Evolutionary conservation across 2,113 vertebrate genomes (phyloP).

Genomic region (Hemicordylus capensis): DNA sequence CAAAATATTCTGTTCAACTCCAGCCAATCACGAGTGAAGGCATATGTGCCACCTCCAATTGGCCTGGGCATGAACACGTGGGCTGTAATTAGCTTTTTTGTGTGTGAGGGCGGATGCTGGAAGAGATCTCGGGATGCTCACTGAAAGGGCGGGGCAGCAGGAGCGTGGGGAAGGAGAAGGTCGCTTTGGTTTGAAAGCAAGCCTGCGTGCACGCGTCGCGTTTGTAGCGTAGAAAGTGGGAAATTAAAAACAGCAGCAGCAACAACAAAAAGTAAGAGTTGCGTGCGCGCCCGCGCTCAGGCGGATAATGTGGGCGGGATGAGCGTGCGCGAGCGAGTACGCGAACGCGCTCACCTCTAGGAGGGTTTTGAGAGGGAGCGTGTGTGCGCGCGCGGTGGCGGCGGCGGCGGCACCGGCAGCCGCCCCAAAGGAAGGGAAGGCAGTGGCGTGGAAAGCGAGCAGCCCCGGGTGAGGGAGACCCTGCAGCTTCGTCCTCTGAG

Average conservation of each 20-base stretch:
- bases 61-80: neutral
- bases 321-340: neutral
- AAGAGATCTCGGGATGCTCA: no score
- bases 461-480: neutral
- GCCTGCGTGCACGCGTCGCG: neutral
- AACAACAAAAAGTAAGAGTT: no score
- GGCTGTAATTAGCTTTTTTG: no score
- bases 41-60: neutral
- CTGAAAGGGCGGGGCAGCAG: neutral
- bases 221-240: neutral
- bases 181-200: neutral
- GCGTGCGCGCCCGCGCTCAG: neutral
- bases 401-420: slow-evolving; percentile 17
- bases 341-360: neutral
- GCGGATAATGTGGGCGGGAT: neutral
- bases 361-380: no score
- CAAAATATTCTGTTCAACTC: neutral
- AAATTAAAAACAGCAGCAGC: no score
- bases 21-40: neutral
- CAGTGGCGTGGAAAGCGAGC: neutral
- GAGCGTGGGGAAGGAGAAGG: neutral
- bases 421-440: slow-evolving; percentile 28
- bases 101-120: no score
- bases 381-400: slow-evolving; percentile 4
- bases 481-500: neutral